These are phyloP conservation scores for Procavia capensis DNA, from an alignment of 2,113 vertebrate genomes.

Conservation along the genomic window DNA sequence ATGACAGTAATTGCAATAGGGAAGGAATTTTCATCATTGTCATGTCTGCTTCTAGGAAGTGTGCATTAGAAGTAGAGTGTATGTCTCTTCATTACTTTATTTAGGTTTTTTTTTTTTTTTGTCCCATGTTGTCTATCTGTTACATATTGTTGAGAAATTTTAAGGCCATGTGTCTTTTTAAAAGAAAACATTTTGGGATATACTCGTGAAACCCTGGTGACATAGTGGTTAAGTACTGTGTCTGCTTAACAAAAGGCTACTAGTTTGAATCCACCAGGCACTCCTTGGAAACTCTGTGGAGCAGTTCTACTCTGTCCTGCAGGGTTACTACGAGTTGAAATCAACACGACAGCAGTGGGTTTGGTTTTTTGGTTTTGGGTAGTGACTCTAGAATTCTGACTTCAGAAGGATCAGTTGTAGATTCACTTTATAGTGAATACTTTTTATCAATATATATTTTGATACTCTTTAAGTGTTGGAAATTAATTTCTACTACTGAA, in stretches of 20 bases:
- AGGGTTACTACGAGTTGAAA: too few species aligned
- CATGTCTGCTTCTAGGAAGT: neutral
- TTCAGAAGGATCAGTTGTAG: neutral
- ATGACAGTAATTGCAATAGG: neutral
- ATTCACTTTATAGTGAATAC: neutral
- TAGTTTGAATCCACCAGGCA: too few species aligned
- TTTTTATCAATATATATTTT: conserved; percentile 23
- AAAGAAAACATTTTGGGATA: neutral
- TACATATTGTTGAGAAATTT: neutral
- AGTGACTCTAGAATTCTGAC: neutral
- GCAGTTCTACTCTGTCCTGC: too few species aligned
- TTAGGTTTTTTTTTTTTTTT: neutral
- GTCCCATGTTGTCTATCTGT: neutral
- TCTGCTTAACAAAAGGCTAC: too few species aligned
- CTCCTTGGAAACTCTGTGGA: too few species aligned
- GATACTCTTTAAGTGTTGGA: neutral
- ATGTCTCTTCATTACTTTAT: conserved; percentile 3
- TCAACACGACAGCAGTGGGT: too few species aligned
- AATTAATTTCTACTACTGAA: conserved; percentile 31
- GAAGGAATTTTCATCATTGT: neutral
- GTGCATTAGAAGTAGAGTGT: neutral
- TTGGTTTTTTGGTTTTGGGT: too few species aligned
- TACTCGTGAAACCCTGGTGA: neutral
- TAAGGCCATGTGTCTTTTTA: neutral
- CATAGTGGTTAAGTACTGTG: too few species aligned